phyloP scores from a whole-genome alignment of 1,140 invertebrate genomes.

The Drosophila subobscura region DNA sequence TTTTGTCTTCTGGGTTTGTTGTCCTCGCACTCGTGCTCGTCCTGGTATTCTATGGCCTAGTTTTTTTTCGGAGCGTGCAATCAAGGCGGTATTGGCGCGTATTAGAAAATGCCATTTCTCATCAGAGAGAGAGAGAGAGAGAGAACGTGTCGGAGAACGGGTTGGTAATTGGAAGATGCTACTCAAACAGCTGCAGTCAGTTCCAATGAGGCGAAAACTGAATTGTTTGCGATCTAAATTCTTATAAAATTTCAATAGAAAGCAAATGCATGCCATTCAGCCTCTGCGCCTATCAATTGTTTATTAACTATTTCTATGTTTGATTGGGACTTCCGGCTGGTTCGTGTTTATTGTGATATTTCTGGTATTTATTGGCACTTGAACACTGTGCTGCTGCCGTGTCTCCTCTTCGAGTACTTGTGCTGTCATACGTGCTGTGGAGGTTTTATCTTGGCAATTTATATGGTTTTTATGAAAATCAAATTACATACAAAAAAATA shows the following conservation, averaged over 20 bases:
- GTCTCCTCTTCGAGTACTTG: conserved; percentile 18
- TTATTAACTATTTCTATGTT: conserved; percentile 16
- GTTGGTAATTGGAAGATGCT: conserved; percentile 26
- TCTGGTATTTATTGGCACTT: conserved; percentile 70
- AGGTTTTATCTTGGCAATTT: conserved; percentile 71
- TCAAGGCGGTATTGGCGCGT: conserved; percentile 55
- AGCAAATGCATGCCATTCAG: not conserved
- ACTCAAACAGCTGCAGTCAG: not conserved
- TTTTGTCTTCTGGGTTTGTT: conserved; percentile 42
- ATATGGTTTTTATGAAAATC: conserved; percentile 75
- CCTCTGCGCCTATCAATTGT: not conserved
- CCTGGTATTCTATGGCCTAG: conserved; percentile 47
- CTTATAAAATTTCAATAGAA: not conserved
- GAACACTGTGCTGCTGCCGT: conserved; percentile 34
- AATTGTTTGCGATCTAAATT: conserved; percentile 1
- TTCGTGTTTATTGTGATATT: conserved; percentile 54
- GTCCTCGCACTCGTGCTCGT: too few species aligned
- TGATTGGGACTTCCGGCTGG: conserved; percentile 19
- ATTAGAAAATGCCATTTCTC: conserved; percentile 47
- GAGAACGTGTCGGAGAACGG: conserved; percentile 15
- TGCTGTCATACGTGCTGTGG: conserved; percentile 33
- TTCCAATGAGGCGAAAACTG: not conserved
- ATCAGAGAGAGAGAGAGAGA: conserved; percentile 2
- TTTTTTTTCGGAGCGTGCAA: conserved; percentile 39
- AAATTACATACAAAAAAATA: conserved; percentile 59